Evolutionary conservation across 2,113 vertebrate species (phyloP).

Genomic region (Amazona guildingii): DNA sequence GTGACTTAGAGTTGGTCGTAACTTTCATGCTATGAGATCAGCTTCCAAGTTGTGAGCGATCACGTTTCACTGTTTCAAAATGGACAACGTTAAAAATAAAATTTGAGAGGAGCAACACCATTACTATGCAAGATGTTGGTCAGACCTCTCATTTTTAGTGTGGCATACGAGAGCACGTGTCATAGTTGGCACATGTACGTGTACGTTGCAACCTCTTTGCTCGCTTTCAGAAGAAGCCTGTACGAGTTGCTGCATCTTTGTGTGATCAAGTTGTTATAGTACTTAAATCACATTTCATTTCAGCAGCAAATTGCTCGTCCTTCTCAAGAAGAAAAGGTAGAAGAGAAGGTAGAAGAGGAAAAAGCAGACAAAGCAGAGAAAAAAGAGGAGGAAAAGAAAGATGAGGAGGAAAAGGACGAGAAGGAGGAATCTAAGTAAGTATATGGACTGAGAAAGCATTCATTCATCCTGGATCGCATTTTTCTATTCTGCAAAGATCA

Average conservation of each 20-base stretch:
- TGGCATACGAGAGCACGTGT: background rate
- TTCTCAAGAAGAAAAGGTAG: constrained; percentile 95
- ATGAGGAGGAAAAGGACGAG: constrained; percentile 99
- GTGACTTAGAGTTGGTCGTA: background rate
- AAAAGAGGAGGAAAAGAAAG: constrained; percentile 98
- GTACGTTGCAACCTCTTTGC: background rate
- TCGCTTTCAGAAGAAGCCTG: background rate
- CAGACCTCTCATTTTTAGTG: background rate
- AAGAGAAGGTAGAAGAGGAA: constrained; percentile 96
- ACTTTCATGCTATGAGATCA: background rate
- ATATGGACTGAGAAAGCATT: background rate
- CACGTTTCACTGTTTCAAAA: constrained; percentile 2
- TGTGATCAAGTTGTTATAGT: background rate
- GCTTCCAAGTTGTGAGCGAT: background rate
- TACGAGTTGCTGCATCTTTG: background rate
- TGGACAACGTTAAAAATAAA: constrained; percentile 1
- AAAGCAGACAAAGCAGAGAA: constrained; percentile 93
- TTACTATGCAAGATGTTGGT: background rate
- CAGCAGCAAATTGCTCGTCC: constrained; percentile 93
- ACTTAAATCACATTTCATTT: constrained; percentile 45
- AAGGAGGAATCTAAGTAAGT: constrained; percentile 95
- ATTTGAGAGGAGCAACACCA: background rate
- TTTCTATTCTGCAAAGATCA: background rate
- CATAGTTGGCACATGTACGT: background rate
- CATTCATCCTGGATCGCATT: background rate